These are phyloP conservation scores for Calidris pugnax DNA, from an alignment of 2,113 vertebrate species.

Conservation along the genomic window DNA sequence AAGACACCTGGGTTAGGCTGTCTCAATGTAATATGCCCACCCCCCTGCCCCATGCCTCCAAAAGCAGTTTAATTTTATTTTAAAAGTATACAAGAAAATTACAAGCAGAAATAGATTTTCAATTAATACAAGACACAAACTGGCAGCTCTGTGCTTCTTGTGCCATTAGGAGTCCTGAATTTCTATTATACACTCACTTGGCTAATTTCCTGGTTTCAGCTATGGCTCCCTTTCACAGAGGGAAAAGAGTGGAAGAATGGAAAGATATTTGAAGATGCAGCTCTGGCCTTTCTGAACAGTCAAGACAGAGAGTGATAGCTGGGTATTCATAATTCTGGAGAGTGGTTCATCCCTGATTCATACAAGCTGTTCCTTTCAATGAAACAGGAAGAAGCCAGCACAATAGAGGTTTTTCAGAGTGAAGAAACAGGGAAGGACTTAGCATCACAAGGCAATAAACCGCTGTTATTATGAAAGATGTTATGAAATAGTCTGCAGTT, in stretches of 20 bases:
- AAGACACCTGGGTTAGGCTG: rapidly evolving
- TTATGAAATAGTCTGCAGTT: slow-evolving; percentile 61
- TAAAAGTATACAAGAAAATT: not conserved
- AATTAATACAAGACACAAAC: not conserved
- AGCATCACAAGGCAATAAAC: slow-evolving; percentile 47
- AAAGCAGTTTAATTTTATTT: not conserved
- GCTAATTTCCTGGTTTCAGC: not conserved
- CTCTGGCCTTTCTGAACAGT: not conserved
- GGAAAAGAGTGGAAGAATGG: not conserved
- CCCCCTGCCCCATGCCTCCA: rapidly evolving
- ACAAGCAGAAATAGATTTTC: not conserved
- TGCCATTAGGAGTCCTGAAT: not conserved
- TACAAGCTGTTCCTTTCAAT: slow-evolving; percentile 60
- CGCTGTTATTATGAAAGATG: slow-evolving; percentile 42
- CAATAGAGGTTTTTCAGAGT: slow-evolving; percentile 47
- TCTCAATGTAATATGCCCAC: not conserved
- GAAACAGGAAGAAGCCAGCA: slow-evolving; percentile 51
- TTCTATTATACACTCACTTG: not conserved
- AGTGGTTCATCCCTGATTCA: slow-evolving; percentile 35
- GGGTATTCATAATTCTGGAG: not conserved
- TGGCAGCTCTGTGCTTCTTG: not conserved
- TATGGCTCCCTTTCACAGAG: rapidly evolving
- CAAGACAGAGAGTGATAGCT: not conserved
- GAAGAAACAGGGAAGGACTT: slow-evolving; percentile 11
- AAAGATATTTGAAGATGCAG: not conserved